Evolutionary conservation across 2,888 invertebrate species (phyloP).

Genomic region (Campaea margaritaria): DNA sequence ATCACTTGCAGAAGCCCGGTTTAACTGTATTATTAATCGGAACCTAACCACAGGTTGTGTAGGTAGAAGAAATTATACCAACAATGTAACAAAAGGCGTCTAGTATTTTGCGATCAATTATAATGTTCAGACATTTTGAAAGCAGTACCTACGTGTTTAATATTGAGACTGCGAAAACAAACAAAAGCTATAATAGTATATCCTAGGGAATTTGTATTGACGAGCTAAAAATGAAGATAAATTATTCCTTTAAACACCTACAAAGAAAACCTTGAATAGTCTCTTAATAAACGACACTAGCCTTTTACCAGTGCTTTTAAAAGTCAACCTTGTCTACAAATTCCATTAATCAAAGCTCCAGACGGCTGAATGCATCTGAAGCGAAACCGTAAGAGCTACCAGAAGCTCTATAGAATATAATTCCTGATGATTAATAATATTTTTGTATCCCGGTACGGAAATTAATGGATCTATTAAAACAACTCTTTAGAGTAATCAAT

Average conservation of each 20-base stretch:
- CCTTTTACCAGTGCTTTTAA: constrained; percentile 13
- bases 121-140: too few relatives aligned
- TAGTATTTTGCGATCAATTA: too few relatives aligned
- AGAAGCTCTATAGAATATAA: constrained; percentile 4
- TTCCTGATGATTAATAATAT: constrained; percentile 26
- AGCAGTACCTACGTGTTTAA: too few relatives aligned
- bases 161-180: too few relatives aligned
- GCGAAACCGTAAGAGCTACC: constrained; percentile 1
- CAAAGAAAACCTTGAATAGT: constrained; percentile 4
- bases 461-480: constrained; percentile 24
- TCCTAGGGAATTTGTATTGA: background rate
- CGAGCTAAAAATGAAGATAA: constrained; percentile 1
- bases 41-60: too few relatives aligned
- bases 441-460: constrained; percentile 12
- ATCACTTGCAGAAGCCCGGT: too few relatives aligned
- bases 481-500: constrained; percentile 19
- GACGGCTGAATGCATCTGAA: constrained; percentile 23
- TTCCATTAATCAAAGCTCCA: constrained; percentile 25
- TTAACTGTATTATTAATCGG: too few relatives aligned
- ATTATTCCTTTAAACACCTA: constrained; percentile 2
- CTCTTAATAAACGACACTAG: background rate
- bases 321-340: constrained; percentile 18
- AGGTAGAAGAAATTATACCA: too few relatives aligned
- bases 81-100: too few relatives aligned
- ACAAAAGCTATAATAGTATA: too few relatives aligned